phyloP scores from a whole-genome alignment of 1,140 invertebrate species.

The Drosophila triauraria region DNA sequence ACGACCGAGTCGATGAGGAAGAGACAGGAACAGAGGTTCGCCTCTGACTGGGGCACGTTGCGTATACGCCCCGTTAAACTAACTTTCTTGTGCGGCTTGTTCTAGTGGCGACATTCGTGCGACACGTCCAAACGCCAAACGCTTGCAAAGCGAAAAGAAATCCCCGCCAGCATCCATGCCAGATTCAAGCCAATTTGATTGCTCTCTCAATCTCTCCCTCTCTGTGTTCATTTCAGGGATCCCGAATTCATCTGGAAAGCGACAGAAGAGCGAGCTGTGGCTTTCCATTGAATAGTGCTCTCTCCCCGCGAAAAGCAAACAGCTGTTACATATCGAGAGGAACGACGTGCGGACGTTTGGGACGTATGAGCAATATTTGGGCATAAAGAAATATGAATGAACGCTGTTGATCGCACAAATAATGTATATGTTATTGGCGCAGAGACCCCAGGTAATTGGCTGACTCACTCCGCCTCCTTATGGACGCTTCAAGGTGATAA shows the following conservation, averaged over 20 bases:
- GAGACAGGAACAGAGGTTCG: too few species aligned
- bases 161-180: constrained; percentile 24
- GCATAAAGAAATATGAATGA: constrained; percentile 66
- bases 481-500: constrained; percentile 37
- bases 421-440: constrained; percentile 8
- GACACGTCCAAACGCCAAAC: constrained; percentile 80
- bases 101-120: constrained; percentile 59
- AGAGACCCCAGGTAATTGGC: constrained; percentile 57
- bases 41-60: constrained; percentile 41
- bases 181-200: constrained; percentile 55
- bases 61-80: constrained; percentile 71
- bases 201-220: constrained; percentile 27
- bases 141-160: constrained; percentile 80
- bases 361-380: constrained; percentile 62
- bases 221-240: constrained; percentile 57
- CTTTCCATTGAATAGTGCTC: constrained; percentile 6
- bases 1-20: background rate
- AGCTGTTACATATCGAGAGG: constrained; percentile 37
- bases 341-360: constrained; percentile 4
- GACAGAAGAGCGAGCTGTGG: constrained; percentile 26
- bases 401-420: constrained; percentile 28
- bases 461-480: constrained; percentile 49
- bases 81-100: constrained; percentile 59
- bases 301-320: constrained; percentile 3
- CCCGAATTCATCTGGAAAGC: constrained; percentile 74